Evolutionary conservation across 2,113 vertebrate species (phyloP).

Genomic region (Empidonax alnorum): DNA sequence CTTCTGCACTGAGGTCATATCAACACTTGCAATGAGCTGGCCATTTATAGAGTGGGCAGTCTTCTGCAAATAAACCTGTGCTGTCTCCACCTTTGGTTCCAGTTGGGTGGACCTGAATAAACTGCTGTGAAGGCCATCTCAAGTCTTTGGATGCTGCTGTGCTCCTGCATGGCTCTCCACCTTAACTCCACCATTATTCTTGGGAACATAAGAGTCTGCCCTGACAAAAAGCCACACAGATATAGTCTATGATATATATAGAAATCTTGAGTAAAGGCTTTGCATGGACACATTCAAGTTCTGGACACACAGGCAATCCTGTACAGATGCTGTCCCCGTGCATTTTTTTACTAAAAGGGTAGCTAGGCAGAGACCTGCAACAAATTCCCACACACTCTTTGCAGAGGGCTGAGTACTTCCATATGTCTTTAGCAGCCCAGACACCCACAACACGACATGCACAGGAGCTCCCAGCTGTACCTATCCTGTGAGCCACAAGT

Average conservation of each 20-base stretch:
- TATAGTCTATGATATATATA: not conserved
- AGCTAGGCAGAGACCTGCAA: not conserved
- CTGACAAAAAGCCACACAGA: not conserved
- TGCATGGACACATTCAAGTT: fast-evolving
- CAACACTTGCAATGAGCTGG: not conserved
- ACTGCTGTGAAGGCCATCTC: not conserved
- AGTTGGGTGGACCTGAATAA: not conserved
- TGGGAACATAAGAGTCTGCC: not conserved
- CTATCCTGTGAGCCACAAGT: not conserved
- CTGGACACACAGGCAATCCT: not conserved
- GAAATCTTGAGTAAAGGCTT: not conserved
- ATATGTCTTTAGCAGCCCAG: not conserved
- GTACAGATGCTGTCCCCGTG: not conserved
- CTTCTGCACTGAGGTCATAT: not conserved
- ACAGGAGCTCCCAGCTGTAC: not conserved
- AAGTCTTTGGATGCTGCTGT: not conserved
- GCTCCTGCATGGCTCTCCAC: not conserved
- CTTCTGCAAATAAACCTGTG: not conserved
- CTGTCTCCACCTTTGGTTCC: not conserved
- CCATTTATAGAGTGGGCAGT: not conserved
- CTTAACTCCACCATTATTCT: not conserved
- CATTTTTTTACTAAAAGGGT: not conserved
- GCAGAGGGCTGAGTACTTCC: not conserved
- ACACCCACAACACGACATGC: not conserved
- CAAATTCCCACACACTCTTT: not conserved